A percentile compares a stretch with the other conserved stretches of the same genome.
phyloP scores from a whole-genome alignment of 2,797 vertebrate species.

The Linurgus olivaceus region DNA sequence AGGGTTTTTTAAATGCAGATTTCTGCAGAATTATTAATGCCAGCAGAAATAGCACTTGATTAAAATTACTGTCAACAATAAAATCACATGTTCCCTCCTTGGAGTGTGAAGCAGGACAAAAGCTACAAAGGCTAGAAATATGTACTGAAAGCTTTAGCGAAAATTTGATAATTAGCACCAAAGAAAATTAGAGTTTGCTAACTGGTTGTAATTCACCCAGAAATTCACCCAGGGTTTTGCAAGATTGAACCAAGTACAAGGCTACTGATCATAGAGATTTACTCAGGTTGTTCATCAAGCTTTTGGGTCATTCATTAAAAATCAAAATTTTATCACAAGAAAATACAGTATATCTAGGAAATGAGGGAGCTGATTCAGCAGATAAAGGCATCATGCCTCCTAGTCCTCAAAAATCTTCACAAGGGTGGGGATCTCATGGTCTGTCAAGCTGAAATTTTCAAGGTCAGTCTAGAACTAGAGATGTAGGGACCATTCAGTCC shows the following conservation, averaged over 20 bases:
- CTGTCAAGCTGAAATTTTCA: neutral
- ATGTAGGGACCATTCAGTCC: neutral
- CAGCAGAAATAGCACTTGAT: neutral
- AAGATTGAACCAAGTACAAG: neutral
- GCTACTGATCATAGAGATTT: neutral
- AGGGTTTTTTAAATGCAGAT: neutral
- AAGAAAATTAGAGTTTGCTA: neutral
- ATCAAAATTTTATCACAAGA: neutral
- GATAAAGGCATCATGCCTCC: neutral
- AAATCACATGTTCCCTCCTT: neutral
- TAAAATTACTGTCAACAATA: neutral
- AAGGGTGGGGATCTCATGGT: accelerated
- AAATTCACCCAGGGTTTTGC: neutral
- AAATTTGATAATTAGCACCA: neutral
- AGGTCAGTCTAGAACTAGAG: neutral
- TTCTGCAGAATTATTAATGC: neutral
- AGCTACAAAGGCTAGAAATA: neutral
- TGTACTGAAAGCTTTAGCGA: neutral
- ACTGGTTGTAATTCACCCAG: neutral
- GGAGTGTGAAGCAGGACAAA: neutral
- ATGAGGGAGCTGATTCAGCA: neutral
- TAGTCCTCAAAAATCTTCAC: neutral
- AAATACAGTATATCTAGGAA: neutral
- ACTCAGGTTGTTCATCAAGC: neutral
- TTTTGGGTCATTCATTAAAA: neutral